Evolutionary conservation across 1,140 invertebrate species (phyloP).

Genomic region (Ips typographus): DNA sequence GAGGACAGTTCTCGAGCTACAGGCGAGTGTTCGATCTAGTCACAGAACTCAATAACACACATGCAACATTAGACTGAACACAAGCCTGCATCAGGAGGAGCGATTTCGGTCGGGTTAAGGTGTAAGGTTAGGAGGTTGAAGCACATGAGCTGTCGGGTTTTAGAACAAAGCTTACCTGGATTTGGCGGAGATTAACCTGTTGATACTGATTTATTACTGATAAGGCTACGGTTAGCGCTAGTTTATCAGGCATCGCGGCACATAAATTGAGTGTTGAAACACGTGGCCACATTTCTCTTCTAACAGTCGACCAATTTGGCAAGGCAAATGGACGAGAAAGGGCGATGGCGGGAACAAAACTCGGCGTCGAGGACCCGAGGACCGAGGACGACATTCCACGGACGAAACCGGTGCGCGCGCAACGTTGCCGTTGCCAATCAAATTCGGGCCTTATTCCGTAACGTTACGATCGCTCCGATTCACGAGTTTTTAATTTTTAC

Average conservation of each 20-base stretch:
- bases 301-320: constrained; percentile 9
- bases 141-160: too few species aligned
- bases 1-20: constrained; percentile 39
- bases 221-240: too few species aligned
- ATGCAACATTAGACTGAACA: constrained; percentile 50
- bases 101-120: neutral
- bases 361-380: neutral
- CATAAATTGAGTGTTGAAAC: neutral
- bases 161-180: too few species aligned
- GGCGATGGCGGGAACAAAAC: constrained; percentile 21
- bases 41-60: constrained; percentile 42
- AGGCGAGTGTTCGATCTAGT: constrained; percentile 53
- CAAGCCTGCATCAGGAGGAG: constrained; percentile 46
- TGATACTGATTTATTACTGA: too few species aligned
- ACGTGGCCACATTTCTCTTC: constrained; percentile 1
- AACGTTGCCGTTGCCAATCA: neutral
- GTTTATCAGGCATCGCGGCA: neutral
- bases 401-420: neutral
- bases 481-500: neutral
- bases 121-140: too few species aligned
- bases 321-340: constrained; percentile 20
- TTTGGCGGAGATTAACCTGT: too few species aligned
- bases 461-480: neutral
- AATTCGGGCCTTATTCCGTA: too few species aligned
- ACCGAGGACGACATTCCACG: neutral